Conservation (phyloP, 2,888 invertebrate species). For the Trachelus stipa region DNA sequence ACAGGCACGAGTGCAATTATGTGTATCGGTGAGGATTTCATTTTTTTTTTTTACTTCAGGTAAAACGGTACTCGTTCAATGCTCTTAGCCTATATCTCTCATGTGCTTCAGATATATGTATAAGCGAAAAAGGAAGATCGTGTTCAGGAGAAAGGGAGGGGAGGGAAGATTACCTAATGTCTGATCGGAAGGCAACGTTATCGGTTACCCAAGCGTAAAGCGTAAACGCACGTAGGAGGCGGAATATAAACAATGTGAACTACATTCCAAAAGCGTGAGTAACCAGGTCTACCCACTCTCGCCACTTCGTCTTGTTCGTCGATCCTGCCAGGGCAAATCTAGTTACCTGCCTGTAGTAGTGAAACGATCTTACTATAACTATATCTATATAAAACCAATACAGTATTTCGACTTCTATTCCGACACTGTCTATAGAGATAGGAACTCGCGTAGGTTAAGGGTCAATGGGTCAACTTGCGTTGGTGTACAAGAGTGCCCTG, state of each 20-base stretch:
- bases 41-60: neutral
- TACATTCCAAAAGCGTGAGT: conserved; percentile 48
- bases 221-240: conserved; percentile 36
- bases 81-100: neutral
- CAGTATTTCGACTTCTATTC: neutral
- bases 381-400: neutral
- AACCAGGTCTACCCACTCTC: conserved; percentile 39
- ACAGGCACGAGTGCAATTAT: neutral
- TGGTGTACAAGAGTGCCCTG: neutral
- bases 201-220: conserved; percentile 3
- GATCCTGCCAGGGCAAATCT: conserved; percentile 37
- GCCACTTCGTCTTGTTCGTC: conserved; percentile 22
- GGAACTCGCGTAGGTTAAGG: neutral
- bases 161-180: neutral
- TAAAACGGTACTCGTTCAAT: neutral
- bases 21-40: neutral
- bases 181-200: neutral
- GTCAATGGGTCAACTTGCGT: neutral
- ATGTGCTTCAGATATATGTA: neutral
- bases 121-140: neutral
- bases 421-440: neutral
- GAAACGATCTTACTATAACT: neutral
- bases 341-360: conserved; percentile 28
- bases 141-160: neutral
- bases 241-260: conserved; percentile 47